Base-by-base conservation (phyloP, 2,888 invertebrate genomes). In the Pseudococcus jackbeardsleyi region DNA sequence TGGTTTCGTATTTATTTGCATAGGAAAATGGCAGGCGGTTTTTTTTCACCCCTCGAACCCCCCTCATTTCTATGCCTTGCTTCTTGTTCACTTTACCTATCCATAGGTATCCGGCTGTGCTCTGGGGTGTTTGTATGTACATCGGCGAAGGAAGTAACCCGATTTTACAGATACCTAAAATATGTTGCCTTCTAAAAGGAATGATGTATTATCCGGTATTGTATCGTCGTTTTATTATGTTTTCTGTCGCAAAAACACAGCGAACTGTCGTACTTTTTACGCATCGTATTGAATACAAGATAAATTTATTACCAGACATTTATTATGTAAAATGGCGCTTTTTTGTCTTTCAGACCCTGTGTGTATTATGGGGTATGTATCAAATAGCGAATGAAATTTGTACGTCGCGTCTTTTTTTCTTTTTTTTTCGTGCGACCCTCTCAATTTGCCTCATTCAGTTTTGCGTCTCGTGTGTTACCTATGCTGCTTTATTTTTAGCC, bases 1-100 rank as follows among this genome's bases (percentile, higher is more conserved):
- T 86, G 86, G 86, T 86, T 86, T 68, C 26, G 86, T 68, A 86
- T 86, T 86, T 86, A 86, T 86, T 86, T 86, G 86, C 86, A 86
- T 86, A 86, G 46, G 42, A 86, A 86, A 86, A 86, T 82, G 46
- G 79, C 46, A 46, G 79, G 79, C 79, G 79, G 39, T 46, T 46
- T 82, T 82, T 82, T 82, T 72, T 12, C 0, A 11, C 42, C 6
- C 42, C 42, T 8, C 39, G 39, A 39, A 7, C 7, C 50, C 26
- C 26, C 26, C 26, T 15, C 68, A 72, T 72, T 6, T 72, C 68
- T 72, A 22, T 26, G 7, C 72, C 17, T 33, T 9, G 42, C 17
- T 33, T 46, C 17, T 42, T n/a, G 33, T 15, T 8, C 42, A 0
- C 11, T 42, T 2, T 46, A 82, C 46, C 42, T 33, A 15, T 33